Evolutionary conservation across 2,888 invertebrate species (phyloP).

Genomic region (Acanthoscelides obtectus): DNA sequence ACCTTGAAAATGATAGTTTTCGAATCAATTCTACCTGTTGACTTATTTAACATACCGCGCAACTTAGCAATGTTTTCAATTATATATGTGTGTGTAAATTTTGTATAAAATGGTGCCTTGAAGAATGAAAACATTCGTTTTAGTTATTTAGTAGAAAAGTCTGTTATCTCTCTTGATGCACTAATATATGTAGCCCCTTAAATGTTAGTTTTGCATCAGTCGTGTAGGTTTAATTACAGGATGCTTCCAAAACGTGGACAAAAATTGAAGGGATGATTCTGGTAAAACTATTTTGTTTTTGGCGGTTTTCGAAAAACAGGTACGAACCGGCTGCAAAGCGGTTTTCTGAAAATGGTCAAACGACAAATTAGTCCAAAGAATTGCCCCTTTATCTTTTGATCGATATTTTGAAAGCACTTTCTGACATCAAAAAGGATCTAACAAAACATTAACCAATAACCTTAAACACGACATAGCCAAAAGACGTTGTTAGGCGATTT

Average conservation of each 20-base stretch:
- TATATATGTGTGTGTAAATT: neutral
- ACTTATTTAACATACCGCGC: neutral
- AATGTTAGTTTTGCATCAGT: neutral
- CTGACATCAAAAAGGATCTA: neutral
- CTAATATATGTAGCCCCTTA: neutral
- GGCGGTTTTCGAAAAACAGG: too few species aligned
- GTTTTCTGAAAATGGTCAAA: too few species aligned
- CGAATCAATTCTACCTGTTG: neutral
- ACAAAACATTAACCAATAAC: neutral
- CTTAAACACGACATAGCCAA: neutral
- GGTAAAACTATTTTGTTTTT: too few species aligned
- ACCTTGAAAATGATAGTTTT: too few species aligned
- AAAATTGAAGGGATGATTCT: too few species aligned
- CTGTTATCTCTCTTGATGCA: neutral
- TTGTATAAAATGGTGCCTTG: neutral
- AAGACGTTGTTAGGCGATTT: neutral
- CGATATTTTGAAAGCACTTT: too few species aligned
- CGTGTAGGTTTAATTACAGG: neutral
- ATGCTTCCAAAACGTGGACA: too few species aligned
- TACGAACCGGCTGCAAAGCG: too few species aligned
- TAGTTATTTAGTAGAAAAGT: neutral
- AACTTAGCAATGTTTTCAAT: neutral
- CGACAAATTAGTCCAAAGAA: too few species aligned
- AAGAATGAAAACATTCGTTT: neutral
- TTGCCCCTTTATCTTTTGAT: too few species aligned